phyloP scores from a whole-genome alignment of 2,888 invertebrate species.

The Cheilosia urbana region DNA sequence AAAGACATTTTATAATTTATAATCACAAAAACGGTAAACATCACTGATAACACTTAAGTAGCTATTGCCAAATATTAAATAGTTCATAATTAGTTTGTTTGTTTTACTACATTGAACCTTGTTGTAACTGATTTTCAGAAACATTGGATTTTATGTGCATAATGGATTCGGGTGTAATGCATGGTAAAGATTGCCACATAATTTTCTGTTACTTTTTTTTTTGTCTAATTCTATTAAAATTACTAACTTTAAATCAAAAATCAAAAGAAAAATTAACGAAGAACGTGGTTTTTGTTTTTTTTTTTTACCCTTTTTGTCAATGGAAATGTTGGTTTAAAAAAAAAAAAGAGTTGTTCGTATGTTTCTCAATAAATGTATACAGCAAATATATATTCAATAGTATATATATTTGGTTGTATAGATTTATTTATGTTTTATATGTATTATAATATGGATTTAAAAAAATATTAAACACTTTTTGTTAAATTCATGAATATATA shows the following conservation, averaged over 20 bases:
- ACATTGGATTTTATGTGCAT: constrained; percentile 14
- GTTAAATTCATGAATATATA: constrained; percentile 67
- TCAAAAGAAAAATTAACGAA: not conserved
- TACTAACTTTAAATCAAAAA: not conserved
- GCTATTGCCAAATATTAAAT: constrained; percentile 75
- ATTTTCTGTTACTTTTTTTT: not conserved
- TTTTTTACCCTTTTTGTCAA: not conserved
- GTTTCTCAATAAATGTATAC: constrained; percentile 53
- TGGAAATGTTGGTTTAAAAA: constrained; percentile 42
- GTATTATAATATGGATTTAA: constrained; percentile 73
- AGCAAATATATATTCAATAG: constrained; percentile 58
- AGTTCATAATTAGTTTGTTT: constrained; percentile 51
- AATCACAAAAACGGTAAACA: constrained; percentile 76
- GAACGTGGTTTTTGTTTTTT: not conserved
- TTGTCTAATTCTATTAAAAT: not conserved
- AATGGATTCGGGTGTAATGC: not conserved
- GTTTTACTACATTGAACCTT: constrained; percentile 43
- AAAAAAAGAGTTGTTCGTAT: constrained; percentile 26
- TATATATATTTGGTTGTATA: constrained; percentile 59
- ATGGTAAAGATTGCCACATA: constrained; percentile 20
- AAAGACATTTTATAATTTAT: constrained; percentile 64
- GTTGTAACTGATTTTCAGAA: constrained; percentile 33
- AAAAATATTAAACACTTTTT: constrained; percentile 63
- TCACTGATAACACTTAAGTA: constrained; percentile 75
- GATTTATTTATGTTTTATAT: constrained; percentile 61